Conservation (phyloP, 1,140 invertebrate species). For the Eriocheir sinensis region DNA sequence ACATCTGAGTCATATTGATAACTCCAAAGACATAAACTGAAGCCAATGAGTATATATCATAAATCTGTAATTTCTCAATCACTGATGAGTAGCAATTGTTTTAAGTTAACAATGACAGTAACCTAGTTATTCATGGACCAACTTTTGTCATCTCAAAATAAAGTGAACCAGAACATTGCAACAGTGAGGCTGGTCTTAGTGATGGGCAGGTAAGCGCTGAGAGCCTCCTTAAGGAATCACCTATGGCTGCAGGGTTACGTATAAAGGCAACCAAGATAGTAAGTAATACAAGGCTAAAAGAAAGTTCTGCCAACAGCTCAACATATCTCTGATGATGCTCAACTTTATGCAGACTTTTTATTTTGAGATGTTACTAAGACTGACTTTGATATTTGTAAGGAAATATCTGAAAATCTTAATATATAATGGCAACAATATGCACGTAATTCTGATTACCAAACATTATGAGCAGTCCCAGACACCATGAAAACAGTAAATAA, state of each 20-base stretch:
- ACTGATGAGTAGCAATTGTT: background rate
- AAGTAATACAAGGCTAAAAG: background rate
- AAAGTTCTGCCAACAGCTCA: too few species aligned
- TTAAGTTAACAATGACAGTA: background rate
- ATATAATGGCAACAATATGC: too few species aligned
- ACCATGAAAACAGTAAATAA: too few species aligned
- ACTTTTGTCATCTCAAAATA: slow-evolving; percentile 53
- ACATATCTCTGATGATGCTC: background rate
- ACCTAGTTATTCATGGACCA: background rate
- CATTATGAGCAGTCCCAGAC: too few species aligned
- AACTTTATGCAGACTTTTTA: background rate
- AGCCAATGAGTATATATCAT: background rate
- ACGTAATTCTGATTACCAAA: too few species aligned
- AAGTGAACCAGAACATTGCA: slow-evolving; percentile 61
- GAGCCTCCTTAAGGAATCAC: background rate
- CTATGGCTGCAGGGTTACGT: background rate
- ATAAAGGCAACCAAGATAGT: background rate
- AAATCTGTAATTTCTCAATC: background rate
- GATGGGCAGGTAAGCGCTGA: background rate
- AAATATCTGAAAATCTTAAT: too few species aligned
- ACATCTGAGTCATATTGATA: background rate
- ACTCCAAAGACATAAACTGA: background rate
- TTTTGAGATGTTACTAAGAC: background rate
- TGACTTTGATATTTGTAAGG: background rate
- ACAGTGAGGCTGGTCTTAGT: slow-evolving; percentile 62